Evolutionary conservation across 2,113 vertebrate species (phyloP).

Genomic region (Alethe castanea): DNA sequence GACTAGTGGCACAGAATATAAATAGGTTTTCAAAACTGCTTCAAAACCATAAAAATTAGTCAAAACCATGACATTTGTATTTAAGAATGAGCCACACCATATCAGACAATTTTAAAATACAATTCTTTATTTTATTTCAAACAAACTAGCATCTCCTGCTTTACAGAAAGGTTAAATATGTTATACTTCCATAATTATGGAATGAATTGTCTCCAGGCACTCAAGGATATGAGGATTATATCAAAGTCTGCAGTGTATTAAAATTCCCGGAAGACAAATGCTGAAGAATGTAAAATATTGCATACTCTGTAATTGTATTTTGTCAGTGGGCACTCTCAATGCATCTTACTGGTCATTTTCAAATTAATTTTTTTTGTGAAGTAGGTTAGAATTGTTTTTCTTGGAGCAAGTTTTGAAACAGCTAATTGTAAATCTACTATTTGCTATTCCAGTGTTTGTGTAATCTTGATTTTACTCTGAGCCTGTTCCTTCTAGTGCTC

Average conservation of each 20-base stretch:
- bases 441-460: not conserved
- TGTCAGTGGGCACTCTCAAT: not conserved
- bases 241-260: not conserved
- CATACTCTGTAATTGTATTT: not conserved
- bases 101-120: not conserved
- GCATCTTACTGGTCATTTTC: not conserved
- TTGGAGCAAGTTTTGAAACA: not conserved
- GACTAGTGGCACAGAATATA: conserved; percentile 3
- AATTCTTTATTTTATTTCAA: not conserved
- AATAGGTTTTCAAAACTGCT: conserved; percentile 13
- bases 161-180: not conserved
- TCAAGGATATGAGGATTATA: not conserved
- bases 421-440: not conserved
- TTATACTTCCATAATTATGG: not conserved
- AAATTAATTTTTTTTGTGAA: not conserved
- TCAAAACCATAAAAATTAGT: not conserved
- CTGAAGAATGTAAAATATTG: conserved; percentile 19
- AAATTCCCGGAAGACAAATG: not conserved
- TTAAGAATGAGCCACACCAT: not conserved
- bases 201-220: conserved; percentile 20
- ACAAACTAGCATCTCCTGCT: not conserved
- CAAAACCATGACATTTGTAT: not conserved
- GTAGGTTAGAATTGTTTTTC: not conserved
- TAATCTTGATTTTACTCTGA: not conserved
- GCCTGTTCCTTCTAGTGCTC: not conserved